Evolutionary conservation across 2,888 invertebrate genomes (phyloP).

Genomic region (Megalurothrips usitatus): DNA sequence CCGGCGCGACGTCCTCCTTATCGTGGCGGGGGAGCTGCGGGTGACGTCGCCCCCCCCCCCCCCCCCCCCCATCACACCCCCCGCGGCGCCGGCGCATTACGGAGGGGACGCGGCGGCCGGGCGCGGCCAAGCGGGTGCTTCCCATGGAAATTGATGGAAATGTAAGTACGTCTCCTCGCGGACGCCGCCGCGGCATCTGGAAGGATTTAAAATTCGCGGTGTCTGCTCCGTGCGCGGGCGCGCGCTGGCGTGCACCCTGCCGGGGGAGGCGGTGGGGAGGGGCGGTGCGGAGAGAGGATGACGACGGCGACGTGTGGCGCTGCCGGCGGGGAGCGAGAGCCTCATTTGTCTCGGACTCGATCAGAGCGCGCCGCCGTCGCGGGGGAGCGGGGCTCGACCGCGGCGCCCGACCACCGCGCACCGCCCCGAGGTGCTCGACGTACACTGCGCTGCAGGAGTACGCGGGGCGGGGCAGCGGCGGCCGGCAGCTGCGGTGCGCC

Average conservation of each 20-base stretch:
- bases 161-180: not conserved
- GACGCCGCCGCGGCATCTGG: not conserved
- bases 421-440: too few species aligned
- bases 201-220: constrained; percentile 12
- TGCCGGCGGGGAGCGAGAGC: not conserved
- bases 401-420: not conserved
- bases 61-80: too few species aligned
- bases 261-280: not conserved
- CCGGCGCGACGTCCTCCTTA: too few species aligned
- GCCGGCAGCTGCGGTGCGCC: not conserved
- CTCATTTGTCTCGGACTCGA: too few species aligned
- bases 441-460: not conserved
- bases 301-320: not conserved
- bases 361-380: not conserved
- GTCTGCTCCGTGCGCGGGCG: not conserved
- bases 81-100: too few species aligned
- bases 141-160: constrained; percentile 17
- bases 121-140: not conserved
- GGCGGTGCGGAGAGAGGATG: not conserved
- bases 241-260: not conserved
- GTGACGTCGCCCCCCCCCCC: too few species aligned
- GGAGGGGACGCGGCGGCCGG: not conserved
- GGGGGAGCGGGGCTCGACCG: not conserved
- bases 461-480: not conserved
- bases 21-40: too few species aligned